Base-by-base conservation (phyloP, 2,888 invertebrate genomes). In the Rhamnusium bicolor region DNA sequence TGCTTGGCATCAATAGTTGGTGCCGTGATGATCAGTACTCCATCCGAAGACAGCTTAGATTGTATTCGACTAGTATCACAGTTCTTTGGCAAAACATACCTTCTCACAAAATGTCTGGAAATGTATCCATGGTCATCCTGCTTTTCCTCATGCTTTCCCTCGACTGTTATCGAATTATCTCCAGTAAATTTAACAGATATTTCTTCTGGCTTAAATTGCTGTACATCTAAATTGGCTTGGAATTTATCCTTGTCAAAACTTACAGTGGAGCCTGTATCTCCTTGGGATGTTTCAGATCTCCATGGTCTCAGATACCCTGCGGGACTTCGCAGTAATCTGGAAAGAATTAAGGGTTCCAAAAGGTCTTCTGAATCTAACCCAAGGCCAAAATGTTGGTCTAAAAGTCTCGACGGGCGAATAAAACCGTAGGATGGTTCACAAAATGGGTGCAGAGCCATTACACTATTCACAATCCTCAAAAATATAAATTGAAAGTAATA, bases 71-170 rank as follows among this genome's bases (percentile, higher is more conserved):
- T 91, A 2, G 93, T 91, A 67, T 95, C 93, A 68, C 93, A 93
- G 0, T 92, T 94, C 80, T 93, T 92, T 0, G 96, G 95, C 62
- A 95, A 85, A 60, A 91, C 84, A 84, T 95, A 95, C 71, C 93
- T 91, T 29, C 95, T 90, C 75, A 93, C 91, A 81, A 95, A 95
- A 79, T 95, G 94, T 68, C 95, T 91, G 47, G 93, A 92, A 12
- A 94, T 92, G 86, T 90, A 93, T 0, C 95, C 95, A 80, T 93
- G 93, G 14, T 93, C 91, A 79, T 94, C 94, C 53, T 91, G 91
- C 80, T 92, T 93, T 75, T 95, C 92, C 81, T 94, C 94, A 84
- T 94, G 95, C 84, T 93, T 94, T 0, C 93, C 95, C 85, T 95
- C 94, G n/a, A 94, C 90, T 62, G 92, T 90, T 24, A 96, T 90